Evolutionary conservation across 2,113 vertebrate species (phyloP).

Genomic region (Dolichotis patagonum): DNA sequence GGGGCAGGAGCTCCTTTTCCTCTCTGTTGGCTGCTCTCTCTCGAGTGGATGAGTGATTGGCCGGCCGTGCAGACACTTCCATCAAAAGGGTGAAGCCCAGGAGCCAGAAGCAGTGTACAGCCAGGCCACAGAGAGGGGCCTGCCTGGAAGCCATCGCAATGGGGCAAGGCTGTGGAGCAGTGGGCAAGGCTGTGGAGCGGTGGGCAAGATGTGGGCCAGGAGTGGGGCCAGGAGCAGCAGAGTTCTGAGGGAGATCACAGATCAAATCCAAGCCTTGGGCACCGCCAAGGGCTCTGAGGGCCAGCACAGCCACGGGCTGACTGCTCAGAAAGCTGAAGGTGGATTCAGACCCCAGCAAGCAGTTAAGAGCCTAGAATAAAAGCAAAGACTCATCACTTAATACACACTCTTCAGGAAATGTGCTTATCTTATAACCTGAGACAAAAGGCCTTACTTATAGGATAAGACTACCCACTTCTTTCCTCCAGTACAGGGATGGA

Average conservation of each 20-base stretch:
- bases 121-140: slow-evolving; percentile 81
- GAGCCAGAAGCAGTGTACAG: slow-evolving; percentile 85
- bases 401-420: neutral
- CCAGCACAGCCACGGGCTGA: neutral
- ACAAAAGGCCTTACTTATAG: neutral
- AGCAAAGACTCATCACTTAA: neutral
- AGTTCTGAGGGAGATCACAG: neutral
- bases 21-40: slow-evolving; percentile 89
- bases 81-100: slow-evolving; percentile 84
- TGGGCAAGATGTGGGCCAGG: neutral
- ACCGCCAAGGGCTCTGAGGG: neutral
- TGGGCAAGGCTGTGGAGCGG: rapidly evolving
- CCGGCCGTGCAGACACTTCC: slow-evolving; percentile 90
- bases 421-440: no score
- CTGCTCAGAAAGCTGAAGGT: neutral
- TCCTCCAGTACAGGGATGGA: neutral
- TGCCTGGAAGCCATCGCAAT: slow-evolving; percentile 85
- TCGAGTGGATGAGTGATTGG: slow-evolving; percentile 91
- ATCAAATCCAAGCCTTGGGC: neutral
- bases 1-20: slow-evolving; percentile 94
- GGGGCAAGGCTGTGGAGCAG: rapidly evolving
- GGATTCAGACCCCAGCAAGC: neutral
- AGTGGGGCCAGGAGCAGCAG: neutral
- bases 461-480: neutral
- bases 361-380: neutral